Evolutionary conservation across 2,797 vertebrate genomes (phyloP), one percentile per base, ranked within the genome.

Genomic region (Dromococcyx pavoninus): DNA sequence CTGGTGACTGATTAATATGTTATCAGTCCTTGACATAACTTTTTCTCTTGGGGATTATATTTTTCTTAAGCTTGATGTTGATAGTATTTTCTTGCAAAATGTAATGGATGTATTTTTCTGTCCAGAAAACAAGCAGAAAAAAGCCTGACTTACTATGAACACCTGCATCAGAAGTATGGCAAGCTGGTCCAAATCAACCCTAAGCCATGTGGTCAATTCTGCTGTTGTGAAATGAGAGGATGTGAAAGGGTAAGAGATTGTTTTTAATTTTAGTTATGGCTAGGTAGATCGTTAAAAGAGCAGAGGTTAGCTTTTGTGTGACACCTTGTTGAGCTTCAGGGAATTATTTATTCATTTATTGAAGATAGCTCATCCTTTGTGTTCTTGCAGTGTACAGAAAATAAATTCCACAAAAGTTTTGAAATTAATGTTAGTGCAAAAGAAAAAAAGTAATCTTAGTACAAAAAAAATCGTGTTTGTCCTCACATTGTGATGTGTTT

Each of bases 91-190:
- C 41, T 71, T 66, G 58, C 16, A 32, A 90, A 85, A 51, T 33
- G 17, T 77, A 71, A 43, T 33, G 46, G 6, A 10, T 93, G 3
- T 93, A 8, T 89, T 74, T 79, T 93, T 86, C 43, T 74, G 14
- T 41, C n/a, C 84, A 99, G 99, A 94, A 98, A 98, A 43, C 98
- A 98, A 92, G 98, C 98, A 4, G 98, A 98, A 94, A 99, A 98
- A 94, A 99, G 98, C 92, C 93, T 99, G 95, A 97, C 77, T 32
- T 99, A 99, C 94, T 99, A 99, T 44, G 98, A 97, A 22, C 97
- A 96, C 48, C 54, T 98, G 44, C 84, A 98, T 23, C 89, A 97
- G 46, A 98, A 95, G 60, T 97, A 97, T 1, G 98, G 98, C 30
- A 91, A 91, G 17, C 96, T 82, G 7, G 97, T 98, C 60, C 75